Conservation (phyloP, 2,797 vertebrate species). For the Halcyon chelicuti region DNA sequence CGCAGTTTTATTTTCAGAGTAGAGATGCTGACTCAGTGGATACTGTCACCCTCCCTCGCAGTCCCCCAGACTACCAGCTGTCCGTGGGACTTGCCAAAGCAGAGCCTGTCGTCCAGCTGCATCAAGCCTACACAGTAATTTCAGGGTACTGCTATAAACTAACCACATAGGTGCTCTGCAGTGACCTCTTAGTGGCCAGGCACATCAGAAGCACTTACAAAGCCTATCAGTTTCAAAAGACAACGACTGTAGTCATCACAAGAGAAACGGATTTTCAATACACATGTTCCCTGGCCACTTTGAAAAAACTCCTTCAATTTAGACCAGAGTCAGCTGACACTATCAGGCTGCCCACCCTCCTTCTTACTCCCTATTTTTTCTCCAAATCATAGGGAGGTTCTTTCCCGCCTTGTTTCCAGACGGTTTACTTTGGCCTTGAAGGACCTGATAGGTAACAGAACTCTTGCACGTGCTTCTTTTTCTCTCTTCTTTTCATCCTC, state of each 20-base stretch:
- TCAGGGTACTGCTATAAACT: background rate
- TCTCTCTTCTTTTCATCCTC: background rate
- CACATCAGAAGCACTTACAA: background rate
- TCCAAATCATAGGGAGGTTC: background rate
- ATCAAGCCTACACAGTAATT: background rate
- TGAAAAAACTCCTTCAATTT: background rate
- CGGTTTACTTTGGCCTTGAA: background rate
- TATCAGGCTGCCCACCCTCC: background rate
- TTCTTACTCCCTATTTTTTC: background rate
- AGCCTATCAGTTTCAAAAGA: background rate
- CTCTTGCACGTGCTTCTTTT: background rate
- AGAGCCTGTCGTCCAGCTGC: background rate
- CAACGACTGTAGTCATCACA: background rate
- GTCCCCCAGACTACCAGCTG: background rate
- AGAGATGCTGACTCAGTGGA: background rate
- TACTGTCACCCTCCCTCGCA: background rate
- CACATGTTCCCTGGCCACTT: background rate
- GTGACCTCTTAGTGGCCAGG: background rate
- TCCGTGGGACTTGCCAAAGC: background rate
- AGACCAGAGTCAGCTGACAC: background rate
- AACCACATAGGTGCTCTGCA: accelerated
- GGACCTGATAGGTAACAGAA: background rate
- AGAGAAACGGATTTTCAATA: background rate
- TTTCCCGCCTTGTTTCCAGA: background rate
- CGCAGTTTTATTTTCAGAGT: background rate